phyloP scores from a whole-genome alignment of 2,797 vertebrate species.

The Oophaga sylvatica region DNA sequence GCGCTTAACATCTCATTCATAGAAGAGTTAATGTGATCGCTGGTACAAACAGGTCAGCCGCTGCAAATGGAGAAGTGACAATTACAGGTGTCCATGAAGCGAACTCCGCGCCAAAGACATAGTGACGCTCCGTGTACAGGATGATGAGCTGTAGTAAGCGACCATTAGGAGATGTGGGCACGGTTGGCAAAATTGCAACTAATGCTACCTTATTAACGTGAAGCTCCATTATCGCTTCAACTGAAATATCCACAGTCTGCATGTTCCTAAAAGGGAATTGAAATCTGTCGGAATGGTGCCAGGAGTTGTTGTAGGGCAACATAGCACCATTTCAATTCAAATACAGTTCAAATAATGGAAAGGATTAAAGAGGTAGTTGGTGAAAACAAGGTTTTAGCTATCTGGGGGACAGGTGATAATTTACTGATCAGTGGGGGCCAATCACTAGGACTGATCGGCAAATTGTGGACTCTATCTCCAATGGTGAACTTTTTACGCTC shows the following conservation, averaged over 20 bases:
- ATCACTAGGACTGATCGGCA: too few relatives aligned
- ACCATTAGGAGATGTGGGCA: not conserved
- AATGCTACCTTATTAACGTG: not conserved
- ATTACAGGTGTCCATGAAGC: slow-evolving; percentile 10
- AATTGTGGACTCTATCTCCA: too few relatives aligned
- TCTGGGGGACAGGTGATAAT: too few relatives aligned
- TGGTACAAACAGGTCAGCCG: not conserved
- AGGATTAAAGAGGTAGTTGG: not conserved
- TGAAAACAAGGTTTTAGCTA: too few relatives aligned
- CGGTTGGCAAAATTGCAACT: not conserved
- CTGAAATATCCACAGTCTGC: not conserved
- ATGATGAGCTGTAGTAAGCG: not conserved
- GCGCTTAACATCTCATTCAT: slow-evolving; percentile 15
- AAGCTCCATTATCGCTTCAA: not conserved
- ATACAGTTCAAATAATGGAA: not conserved
- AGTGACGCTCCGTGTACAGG: not conserved
- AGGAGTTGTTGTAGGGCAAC: not conserved
- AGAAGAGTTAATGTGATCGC: slow-evolving; percentile 7
- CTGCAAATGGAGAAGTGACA: not conserved
- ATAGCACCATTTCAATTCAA: not conserved
- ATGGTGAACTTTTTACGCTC: too few relatives aligned
- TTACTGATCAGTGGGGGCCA: too few relatives aligned
- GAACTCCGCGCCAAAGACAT: not conserved
- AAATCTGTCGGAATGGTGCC: not conserved
- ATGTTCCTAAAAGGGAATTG: not conserved